Percentiles rank a stretch among this genome's conserved stretches.
Conservation (phyloP, 2,113 vertebrate genomes). For the Barnardius zonarius region DNA sequence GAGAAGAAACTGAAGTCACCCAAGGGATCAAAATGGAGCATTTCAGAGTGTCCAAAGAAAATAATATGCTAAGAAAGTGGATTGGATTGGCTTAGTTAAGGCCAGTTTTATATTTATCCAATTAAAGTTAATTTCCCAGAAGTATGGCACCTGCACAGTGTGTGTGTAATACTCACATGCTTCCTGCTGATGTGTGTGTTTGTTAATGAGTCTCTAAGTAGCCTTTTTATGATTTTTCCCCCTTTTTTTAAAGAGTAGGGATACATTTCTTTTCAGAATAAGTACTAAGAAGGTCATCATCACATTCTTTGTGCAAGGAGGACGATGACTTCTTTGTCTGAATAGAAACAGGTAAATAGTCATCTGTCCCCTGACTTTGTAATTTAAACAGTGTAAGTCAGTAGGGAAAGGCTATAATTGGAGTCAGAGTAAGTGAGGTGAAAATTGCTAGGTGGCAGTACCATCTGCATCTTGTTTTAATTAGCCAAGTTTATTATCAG, state of each 20-base stretch:
- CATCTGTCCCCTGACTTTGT: slow-evolving; percentile 66
- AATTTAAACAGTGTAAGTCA: slow-evolving; percentile 81
- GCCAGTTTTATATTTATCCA: slow-evolving; percentile 12
- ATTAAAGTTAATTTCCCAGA: slow-evolving; percentile 54
- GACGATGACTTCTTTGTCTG: slow-evolving; percentile 45
- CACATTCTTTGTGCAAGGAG: slow-evolving; percentile 33
- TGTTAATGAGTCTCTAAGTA: slow-evolving; percentile 37
- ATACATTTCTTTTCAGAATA: slow-evolving; percentile 20
- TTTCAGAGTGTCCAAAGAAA: neutral
- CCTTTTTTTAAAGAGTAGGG: slow-evolving; percentile 10
- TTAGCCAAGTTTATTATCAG: slow-evolving; percentile 71
- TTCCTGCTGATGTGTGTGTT: slow-evolving; percentile 10
- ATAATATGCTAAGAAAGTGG: neutral
- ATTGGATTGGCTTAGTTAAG: neutral
- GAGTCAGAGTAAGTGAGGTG: slow-evolving; percentile 74
- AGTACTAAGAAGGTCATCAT: slow-evolving; percentile 30
- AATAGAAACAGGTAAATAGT: slow-evolving; percentile 75
- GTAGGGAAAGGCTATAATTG: slow-evolving; percentile 75
- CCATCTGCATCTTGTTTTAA: slow-evolving; percentile 78
- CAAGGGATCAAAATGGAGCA: neutral
- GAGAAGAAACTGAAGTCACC: neutral
- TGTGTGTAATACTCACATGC: neutral
- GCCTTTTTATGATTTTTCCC: neutral
- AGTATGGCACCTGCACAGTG: neutral
- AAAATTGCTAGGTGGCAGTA: slow-evolving; percentile 78